Base-by-base conservation (phyloP, 2,888 invertebrate genomes). In the Pristionchus exspectatus region DNA sequence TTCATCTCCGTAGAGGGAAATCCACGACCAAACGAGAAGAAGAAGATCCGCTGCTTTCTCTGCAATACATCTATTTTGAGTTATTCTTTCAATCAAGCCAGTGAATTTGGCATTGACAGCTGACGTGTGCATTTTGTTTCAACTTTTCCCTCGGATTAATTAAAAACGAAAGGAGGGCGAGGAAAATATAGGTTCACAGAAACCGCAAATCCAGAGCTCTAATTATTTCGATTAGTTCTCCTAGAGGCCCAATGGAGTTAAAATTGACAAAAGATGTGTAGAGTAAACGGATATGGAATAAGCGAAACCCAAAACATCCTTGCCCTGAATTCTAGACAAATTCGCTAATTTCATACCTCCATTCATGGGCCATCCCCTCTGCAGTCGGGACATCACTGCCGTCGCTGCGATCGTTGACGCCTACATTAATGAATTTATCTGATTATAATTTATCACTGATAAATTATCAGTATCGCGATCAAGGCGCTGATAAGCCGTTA, bases 1-100 rank as follows among this genome's bases (percentile, higher is more conserved):
- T 69, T 95, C 95, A 89, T 95, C 95, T 18, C 94, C 94, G 88
- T 94, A 93, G 14, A 94, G 94, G 16, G 94, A 94, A 14, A 95
- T 89, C 87, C 94, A 94, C 1, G 94, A 93, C 90, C 94, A 95
- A 24, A 93, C 90, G 66, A 94, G 87, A 16, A 95, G 91, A 9
- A 93, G 89, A 18, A 93, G 91, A 59, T 92, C 91, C 0, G 89
- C 89, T 14, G 89, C 63, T 63, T 89, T 89, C n/a, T 89, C 89
- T 89, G n/a, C 16, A 88, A 74, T 24, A 21, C 33, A 84, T 4
- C 24, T 18, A 66, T 59, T 59, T 0, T 4, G 3, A 1, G 5
- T n/a, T 5, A 77, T 77, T 77, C 9, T 3, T 21, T 16, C 77
- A 77, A 16, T 21, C 74, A 16, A 74, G 14, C 33, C 14, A 59